phyloP scores from a whole-genome alignment of 2,113 vertebrate species.

The Brachypodius melanocephalos region DNA sequence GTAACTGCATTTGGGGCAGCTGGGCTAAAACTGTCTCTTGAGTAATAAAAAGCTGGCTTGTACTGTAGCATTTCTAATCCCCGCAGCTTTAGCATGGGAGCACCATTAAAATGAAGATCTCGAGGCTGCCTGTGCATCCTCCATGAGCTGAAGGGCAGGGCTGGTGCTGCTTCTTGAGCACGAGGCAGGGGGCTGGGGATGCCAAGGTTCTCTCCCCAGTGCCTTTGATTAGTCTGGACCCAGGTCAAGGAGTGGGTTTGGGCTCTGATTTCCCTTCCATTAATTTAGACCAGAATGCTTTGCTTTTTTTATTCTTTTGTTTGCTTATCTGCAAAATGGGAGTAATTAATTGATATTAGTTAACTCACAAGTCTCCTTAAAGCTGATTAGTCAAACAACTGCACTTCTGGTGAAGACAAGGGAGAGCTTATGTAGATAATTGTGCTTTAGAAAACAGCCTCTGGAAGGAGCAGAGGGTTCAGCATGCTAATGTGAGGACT shows the following conservation, averaged over 20 bases:
- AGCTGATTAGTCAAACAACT: background rate
- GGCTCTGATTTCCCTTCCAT: background rate
- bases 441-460: background rate
- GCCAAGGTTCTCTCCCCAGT: background rate
- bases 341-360: slow-evolving; percentile 21
- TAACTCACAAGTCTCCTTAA: background rate
- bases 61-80: background rate
- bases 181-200: background rate
- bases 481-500: background rate
- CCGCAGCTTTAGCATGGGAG: background rate
- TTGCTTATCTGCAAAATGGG: background rate
- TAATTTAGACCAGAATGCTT: background rate
- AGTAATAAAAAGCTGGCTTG: background rate
- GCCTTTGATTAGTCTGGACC: background rate
- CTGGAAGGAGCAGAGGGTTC: background rate
- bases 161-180: background rate
- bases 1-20: background rate
- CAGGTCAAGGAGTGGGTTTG: background rate
- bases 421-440: background rate
- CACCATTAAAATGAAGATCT: background rate
- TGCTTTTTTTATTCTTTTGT: background rate
- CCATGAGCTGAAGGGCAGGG: background rate
- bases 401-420: background rate
- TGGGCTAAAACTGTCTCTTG: background rate
- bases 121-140: background rate